These are phyloP conservation scores for Platorchestia sp. DNA, from an alignment of 1,140 invertebrate species.

Conservation along the genomic window DNA sequence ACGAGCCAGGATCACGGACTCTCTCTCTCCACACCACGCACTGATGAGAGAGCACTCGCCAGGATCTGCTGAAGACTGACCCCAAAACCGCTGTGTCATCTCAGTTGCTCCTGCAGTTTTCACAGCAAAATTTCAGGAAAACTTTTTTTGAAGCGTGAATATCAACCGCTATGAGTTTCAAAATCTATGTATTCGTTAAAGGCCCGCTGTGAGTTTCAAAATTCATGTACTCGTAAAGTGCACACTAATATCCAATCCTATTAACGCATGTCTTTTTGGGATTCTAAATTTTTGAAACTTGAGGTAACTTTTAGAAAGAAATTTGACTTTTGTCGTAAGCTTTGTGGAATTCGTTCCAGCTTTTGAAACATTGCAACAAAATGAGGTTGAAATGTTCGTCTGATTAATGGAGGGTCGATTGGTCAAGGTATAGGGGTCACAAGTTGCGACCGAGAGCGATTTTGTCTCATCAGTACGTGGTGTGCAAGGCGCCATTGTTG, in stretches of 20 bases:
- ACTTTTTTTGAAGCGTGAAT: neutral
- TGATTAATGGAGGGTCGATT: neutral
- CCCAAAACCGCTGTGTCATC: neutral
- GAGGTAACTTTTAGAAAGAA: neutral
- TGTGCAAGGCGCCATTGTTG: neutral
- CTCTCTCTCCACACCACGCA: neutral
- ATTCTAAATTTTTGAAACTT: neutral
- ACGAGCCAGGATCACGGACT: neutral
- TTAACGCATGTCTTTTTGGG: neutral
- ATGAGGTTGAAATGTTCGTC: neutral
- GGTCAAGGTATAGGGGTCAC: neutral
- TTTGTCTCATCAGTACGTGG: neutral
- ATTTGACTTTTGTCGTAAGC: neutral
- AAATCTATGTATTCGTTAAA: neutral
- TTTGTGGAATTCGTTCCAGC: neutral
- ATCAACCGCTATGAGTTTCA: neutral
- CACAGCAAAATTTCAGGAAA: neutral
- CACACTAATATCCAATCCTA: neutral
- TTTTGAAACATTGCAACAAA: neutral
- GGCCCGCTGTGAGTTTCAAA: neutral
- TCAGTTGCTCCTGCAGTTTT: neutral
- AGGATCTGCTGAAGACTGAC: neutral
- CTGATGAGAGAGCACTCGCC: neutral
- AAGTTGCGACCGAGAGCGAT: neutral
- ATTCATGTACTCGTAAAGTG: neutral